Percentiles rank a stretch among this genome's conserved stretches.
phyloP scores from a whole-genome alignment of 1,140 invertebrate genomes.

The Phymorhynchus buccinoides region DNA sequence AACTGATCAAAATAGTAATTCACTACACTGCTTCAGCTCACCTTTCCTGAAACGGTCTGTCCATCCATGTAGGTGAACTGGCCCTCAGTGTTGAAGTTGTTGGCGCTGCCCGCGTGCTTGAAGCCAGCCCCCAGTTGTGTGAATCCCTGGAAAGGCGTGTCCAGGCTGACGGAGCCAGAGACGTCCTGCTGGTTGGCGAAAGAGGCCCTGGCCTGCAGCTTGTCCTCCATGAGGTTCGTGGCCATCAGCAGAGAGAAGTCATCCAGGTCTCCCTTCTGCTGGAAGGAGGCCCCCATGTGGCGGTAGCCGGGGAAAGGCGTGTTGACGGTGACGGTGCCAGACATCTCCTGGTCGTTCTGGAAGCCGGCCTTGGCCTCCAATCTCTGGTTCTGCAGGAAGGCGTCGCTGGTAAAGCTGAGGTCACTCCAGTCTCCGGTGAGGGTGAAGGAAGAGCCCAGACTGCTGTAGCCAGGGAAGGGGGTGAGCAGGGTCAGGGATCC shows the following conservation, averaged over 20 bases:
- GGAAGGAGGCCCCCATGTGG: not conserved
- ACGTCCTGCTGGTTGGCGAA: not conserved
- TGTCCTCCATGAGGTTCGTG: constrained; percentile 17
- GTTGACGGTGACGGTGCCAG: not conserved
- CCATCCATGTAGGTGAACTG: constrained; percentile 38
- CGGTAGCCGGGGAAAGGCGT: constrained; percentile 17
- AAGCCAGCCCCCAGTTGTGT: constrained; percentile 30
- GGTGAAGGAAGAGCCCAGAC: not conserved
- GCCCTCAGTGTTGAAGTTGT: constrained; percentile 38
- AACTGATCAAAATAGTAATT: no score
- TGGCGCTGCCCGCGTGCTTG: constrained; percentile 19
- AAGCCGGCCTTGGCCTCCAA: constrained; percentile 10
- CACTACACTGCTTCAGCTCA: no score
- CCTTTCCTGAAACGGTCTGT: constrained; percentile 19
- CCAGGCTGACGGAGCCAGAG: constrained; percentile 14
- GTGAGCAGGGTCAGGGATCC: constrained; percentile 7
- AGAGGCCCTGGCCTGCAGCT: not conserved
- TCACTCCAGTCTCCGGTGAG: not conserved
- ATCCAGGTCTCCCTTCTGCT: not conserved
- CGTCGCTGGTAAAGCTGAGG: not conserved
- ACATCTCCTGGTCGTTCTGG: not conserved
- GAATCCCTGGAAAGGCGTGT: constrained; percentile 35
- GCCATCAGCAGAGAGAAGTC: constrained; percentile 18
- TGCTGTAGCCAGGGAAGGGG: constrained; percentile 2
- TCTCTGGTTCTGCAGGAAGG: not conserved